Base-by-base conservation (phyloP, 2,113 vertebrate species). In the Tragelaphus strepsiceros region DNA sequence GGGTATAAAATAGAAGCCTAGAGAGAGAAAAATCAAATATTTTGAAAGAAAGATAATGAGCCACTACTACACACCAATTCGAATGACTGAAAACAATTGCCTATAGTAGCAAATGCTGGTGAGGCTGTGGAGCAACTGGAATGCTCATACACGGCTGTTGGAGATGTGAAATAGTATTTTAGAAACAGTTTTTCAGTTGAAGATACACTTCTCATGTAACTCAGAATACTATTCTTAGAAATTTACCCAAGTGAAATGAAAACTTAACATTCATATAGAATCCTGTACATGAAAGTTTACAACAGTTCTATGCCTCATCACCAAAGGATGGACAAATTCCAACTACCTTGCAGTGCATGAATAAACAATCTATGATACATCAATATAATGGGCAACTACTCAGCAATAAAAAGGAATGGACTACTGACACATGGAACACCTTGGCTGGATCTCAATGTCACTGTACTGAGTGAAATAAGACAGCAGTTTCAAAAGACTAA, bases 221-320 rank as follows among this genome's bases (percentile, higher is more conserved):
- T 35, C 21, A 9, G 3, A 22, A 43, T 88, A 16, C 39, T 24
- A 67, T 88, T 91, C 64, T 77, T 56, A 64, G 39, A 8, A 84
- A 64, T 94, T 95, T 92, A 87, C 46, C 61, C 82, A 93, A 82
- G 12, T 88, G 59, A 82, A 67, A 32, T 61, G 43, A 87, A 95
- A 90, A 87, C 1, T 9, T 46, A 67, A 39, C 10, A 7, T 86
- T 95, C 19, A 39, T 53, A 85, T 14, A 81, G 64, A 91, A 95
- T 90, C 22, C 32, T 83, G 26, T 28, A 24, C 15, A 4, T 62
- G 35, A 87, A 26, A 71, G 30, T 88, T 91, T 62, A 80, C 0
- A 74, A 4, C 26, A 9, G 0, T 80, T 84, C 61, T 71, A 46
- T 32, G 84, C 61, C 64, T 77, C 35, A 77, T 19, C 24, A 54